phyloP scores from a whole-genome alignment of 2,888 invertebrate genomes.

The Protophormia terraenovae region DNA sequence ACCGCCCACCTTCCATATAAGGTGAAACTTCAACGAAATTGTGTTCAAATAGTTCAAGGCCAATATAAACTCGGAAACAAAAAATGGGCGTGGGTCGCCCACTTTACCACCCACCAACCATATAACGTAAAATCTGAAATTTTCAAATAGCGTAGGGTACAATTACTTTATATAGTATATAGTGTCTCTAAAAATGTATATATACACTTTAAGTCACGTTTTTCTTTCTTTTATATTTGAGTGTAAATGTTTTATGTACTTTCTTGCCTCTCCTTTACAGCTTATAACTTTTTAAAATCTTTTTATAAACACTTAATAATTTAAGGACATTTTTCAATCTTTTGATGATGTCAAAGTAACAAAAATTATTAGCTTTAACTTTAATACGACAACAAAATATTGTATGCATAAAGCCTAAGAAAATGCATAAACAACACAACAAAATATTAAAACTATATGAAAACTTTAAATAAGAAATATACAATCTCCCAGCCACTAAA shows the following conservation, averaged over 20 bases:
- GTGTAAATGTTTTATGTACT: not conserved
- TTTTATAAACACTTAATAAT: constrained; percentile 76
- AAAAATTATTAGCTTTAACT: constrained; percentile 77
- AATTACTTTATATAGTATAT: not conserved
- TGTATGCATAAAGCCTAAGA: constrained; percentile 43
- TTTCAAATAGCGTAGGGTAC: not conserved
- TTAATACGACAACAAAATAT: constrained; percentile 74
- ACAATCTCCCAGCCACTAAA: constrained; percentile 69
- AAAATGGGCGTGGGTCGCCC: too few relatives aligned
- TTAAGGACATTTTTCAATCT: constrained; percentile 81
- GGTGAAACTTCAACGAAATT: too few relatives aligned
- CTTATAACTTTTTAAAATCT: constrained; percentile 52
- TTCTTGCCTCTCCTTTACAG: constrained; percentile 23
- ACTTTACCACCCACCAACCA: too few relatives aligned
- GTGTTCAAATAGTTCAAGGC: too few relatives aligned
- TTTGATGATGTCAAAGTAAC: constrained; percentile 78
- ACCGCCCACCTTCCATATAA: too few relatives aligned
- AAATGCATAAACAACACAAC: constrained; percentile 39
- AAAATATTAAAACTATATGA: constrained; percentile 72
- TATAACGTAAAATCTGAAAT: too few relatives aligned
- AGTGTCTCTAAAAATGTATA: not conserved
- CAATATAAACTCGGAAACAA: too few relatives aligned
- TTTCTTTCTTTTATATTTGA: constrained; percentile 20
- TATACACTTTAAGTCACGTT: constrained; percentile 52
- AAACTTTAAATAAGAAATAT: constrained; percentile 71